Evolutionary conservation across 1,140 invertebrate species (phyloP).

Genomic region (Pseudomyrmex dendroicus): DNA sequence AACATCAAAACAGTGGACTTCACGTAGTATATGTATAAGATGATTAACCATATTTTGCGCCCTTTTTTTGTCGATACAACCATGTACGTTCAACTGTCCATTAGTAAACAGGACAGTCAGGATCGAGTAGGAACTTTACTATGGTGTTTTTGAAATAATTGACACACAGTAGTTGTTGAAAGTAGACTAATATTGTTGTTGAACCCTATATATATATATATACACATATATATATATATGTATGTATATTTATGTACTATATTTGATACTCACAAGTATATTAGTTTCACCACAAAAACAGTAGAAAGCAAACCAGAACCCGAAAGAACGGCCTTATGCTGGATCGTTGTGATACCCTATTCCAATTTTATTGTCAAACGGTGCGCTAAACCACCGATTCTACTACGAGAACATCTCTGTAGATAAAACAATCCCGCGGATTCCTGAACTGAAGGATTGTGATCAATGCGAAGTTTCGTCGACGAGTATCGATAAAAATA

Average conservation of each 20-base stretch:
- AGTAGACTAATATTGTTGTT: slow-evolving; percentile 72
- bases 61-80: neutral
- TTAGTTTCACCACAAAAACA: neutral
- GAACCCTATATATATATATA: neutral
- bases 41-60: slow-evolving; percentile 48
- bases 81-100: slow-evolving; percentile 64
- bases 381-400: slow-evolving; percentile 50
- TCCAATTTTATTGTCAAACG: slow-evolving; percentile 35
- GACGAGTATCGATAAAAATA: neutral
- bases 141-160: slow-evolving; percentile 24
- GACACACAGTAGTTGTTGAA: slow-evolving; percentile 45
- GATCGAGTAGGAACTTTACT: neutral
- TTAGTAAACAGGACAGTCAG: slow-evolving; percentile 61
- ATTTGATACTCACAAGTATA: neutral
- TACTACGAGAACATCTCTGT: neutral
- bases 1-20: slow-evolving; percentile 72
- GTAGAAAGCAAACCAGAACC: neutral
- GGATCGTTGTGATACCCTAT: slow-evolving; percentile 10
- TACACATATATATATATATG: neutral
- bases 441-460: slow-evolving; percentile 9
- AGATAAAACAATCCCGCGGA: slow-evolving; percentile 26
- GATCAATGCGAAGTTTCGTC: slow-evolving; percentile 5
- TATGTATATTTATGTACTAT: too few species aligned
- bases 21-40: slow-evolving; percentile 39
- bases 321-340: slow-evolving; percentile 43